Conservation (phyloP, 2,888 invertebrate species). For the Caenorhabditis zanzibari region DNA sequence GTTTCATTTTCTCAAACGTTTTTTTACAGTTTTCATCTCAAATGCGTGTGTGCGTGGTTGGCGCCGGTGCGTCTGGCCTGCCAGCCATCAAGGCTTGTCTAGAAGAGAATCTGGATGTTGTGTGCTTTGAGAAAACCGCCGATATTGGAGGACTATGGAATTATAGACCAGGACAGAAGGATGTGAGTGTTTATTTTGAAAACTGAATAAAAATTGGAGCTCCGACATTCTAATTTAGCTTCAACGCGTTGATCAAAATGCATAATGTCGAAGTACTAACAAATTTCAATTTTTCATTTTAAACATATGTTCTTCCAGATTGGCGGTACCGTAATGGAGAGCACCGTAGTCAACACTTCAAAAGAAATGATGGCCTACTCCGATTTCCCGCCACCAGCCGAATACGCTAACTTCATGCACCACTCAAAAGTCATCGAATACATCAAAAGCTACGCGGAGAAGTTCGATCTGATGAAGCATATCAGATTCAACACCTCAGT, state of each 20-base stretch:
- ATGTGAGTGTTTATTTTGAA: conserved; percentile 45
- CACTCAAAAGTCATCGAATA: conserved; percentile 78
- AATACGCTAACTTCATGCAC: conserved; percentile 80
- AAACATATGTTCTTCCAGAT: conserved; percentile 45
- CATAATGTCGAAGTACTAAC: no score
- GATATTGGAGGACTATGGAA: conserved; percentile 83
- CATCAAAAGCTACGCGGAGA: conserved; percentile 79
- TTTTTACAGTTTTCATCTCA: conserved; percentile 3
- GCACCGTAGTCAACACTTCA: conserved; percentile 84
- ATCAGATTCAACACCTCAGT: conserved; percentile 81
- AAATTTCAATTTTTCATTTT: no score
- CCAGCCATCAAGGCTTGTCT: conserved; percentile 81
- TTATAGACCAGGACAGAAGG: conserved; percentile 77
- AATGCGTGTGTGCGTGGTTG: conserved; percentile 80
- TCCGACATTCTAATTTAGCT: no score
- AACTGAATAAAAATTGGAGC: no score
- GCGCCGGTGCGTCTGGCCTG: conserved; percentile 82
- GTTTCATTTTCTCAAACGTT: no score
- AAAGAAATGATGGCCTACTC: conserved; percentile 84
- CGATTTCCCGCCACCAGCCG: conserved; percentile 80
- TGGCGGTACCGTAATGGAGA: conserved; percentile 83
- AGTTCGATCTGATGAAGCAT: conserved; percentile 76
- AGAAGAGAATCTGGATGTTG: conserved; percentile 80
- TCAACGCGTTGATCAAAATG: no score
- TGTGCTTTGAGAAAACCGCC: conserved; percentile 80